Percentiles rank a stretch among this genome's conserved stretches.
These are phyloP conservation scores for Mechanitis mazaeus DNA, from an alignment of 2,888 invertebrate species.

Conservation along the genomic window DNA sequence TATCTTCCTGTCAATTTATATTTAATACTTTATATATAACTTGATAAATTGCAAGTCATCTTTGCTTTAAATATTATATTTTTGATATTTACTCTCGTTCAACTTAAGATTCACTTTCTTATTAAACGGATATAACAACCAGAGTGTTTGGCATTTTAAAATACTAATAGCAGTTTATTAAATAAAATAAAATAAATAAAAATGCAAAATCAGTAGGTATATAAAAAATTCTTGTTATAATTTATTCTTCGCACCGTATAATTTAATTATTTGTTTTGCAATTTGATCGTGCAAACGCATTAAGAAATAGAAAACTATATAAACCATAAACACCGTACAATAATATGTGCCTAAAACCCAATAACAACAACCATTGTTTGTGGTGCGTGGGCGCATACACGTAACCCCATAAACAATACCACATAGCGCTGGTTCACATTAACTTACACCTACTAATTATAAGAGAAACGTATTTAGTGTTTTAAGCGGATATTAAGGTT, in stretches of 20 bases:
- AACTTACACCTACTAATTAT: conserved; percentile 72
- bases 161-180: too few relatives aligned
- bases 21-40: too few relatives aligned
- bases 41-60: too few relatives aligned
- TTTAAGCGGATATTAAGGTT: conserved; percentile 66
- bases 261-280: conserved; percentile 1
- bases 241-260: too few relatives aligned
- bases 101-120: too few relatives aligned
- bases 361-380: conserved; percentile 20
- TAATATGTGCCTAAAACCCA: conserved; percentile 16
- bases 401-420: conserved; percentile 48
- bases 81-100: too few relatives aligned
- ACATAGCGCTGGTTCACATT: conserved; percentile 61
- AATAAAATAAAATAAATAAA: too few relatives aligned
- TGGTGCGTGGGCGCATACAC: conserved; percentile 40
- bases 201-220: too few relatives aligned
- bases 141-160: too few relatives aligned
- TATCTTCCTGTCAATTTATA: conserved; percentile 33
- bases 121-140: too few relatives aligned
- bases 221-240: too few relatives aligned
- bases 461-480: conserved; percentile 72
- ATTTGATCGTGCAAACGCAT: background rate
- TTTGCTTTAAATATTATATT: too few relatives aligned
- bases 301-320: conserved; percentile 16
- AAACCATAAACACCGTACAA: conserved; percentile 15